These are phyloP conservation scores for Carlito syrichta DNA, from an alignment of 2,113 vertebrate species.

Conservation along the genomic window DNA sequence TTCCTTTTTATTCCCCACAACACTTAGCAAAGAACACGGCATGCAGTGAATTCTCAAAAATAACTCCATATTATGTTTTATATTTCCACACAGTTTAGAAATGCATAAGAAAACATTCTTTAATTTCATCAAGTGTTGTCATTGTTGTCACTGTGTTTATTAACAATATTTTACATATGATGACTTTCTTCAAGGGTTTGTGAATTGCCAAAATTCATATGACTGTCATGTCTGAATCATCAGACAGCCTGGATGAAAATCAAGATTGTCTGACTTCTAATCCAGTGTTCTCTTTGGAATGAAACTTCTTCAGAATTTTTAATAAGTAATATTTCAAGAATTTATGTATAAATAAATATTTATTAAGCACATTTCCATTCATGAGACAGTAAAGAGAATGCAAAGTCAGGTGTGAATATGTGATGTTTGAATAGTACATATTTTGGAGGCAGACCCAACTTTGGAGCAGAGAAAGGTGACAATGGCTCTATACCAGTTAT, in stretches of 20 bases:
- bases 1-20: neutral
- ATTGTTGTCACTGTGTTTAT: neutral
- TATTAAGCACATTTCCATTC: neutral
- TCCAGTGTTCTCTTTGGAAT: neutral
- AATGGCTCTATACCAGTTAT: neutral
- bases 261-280: neutral
- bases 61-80: neutral
- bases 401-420: neutral
- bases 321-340: neutral
- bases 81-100: neutral
- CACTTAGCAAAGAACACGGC: neutral
- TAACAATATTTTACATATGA: neutral
- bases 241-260: neutral
- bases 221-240: neutral
- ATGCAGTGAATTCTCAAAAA: neutral
- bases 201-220: constrained; percentile 9
- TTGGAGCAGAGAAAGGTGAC: neutral
- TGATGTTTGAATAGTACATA: neutral
- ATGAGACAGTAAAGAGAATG: neutral
- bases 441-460: neutral
- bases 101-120: neutral
- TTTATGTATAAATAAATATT: constrained; percentile 31
- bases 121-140: neutral
- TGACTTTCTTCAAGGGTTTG: neutral
- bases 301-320: neutral